These are phyloP conservation scores for Eucidaris tribuloides DNA, from an alignment of 35 echinoderm and acorn worm species.

Conservation along the genomic window DNA sequence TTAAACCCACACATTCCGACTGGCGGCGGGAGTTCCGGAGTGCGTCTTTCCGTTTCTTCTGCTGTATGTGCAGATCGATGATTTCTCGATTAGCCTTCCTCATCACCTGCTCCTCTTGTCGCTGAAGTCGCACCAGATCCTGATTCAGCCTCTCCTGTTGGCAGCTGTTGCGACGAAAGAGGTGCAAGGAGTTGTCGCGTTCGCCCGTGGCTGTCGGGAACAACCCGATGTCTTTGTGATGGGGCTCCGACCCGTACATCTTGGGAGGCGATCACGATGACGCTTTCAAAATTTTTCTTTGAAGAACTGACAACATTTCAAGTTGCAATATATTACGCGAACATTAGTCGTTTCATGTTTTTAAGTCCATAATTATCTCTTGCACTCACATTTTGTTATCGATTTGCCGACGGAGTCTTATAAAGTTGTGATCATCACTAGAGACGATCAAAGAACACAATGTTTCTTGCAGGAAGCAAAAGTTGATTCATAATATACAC, in stretches of 20 bases:
- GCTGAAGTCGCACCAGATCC: neutral
- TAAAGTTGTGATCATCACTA: too few species aligned
- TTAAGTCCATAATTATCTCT: too few species aligned
- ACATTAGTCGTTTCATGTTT: too few species aligned
- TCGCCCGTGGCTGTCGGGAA: neutral
- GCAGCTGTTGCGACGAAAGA: conserved; percentile 22
- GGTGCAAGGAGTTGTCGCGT: neutral
- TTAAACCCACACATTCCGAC: neutral
- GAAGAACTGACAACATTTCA: too few species aligned
- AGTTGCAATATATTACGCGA: too few species aligned
- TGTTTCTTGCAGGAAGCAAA: too few species aligned
- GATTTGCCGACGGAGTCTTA: too few species aligned
- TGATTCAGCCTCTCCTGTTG: neutral
- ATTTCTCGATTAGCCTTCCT: conserved; percentile 12
- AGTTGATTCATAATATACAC: too few species aligned
- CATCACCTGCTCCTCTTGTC: conserved; percentile 3
- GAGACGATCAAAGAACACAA: too few species aligned
- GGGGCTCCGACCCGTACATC: conserved; percentile 16
- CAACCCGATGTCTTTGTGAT: neutral
- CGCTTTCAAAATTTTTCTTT: too few species aligned
- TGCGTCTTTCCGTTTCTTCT: neutral
- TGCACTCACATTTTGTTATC: too few species aligned
- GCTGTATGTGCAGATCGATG: conserved; percentile 7
- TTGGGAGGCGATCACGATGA: too few species aligned
- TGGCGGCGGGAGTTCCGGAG: neutral